Conservation (phyloP, 1,140 invertebrate genomes). For the Stenopsyche tienmushanensis region DNA sequence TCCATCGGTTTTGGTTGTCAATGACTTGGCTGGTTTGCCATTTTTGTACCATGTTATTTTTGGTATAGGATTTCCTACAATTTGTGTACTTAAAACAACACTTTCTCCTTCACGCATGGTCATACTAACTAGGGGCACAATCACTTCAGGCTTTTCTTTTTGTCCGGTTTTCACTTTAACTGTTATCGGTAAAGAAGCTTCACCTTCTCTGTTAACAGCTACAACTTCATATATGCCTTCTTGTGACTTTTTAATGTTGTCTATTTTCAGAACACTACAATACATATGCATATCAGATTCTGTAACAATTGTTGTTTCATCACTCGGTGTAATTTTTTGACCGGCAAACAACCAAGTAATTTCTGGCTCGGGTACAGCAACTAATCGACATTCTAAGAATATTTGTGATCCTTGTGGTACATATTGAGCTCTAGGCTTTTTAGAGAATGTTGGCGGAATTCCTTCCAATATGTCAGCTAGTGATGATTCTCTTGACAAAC, state of each 20-base stretch:
- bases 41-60: conserved; percentile 79
- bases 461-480: conserved; percentile 88
- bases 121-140: conserved; percentile 74
- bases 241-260: conserved; percentile 73
- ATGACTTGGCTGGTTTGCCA: conserved; percentile 64
- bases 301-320: conserved; percentile 68
- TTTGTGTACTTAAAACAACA: conserved; percentile 71
- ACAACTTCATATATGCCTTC: conserved; percentile 87
- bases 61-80: conserved; percentile 79
- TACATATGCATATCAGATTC: conserved; percentile 91
- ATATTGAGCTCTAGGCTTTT: conserved; percentile 80
- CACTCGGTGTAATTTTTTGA: conserved; percentile 66
- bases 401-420: conserved; percentile 79
- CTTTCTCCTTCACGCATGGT: conserved; percentile 77
- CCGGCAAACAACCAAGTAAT: conserved; percentile 81
- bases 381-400: conserved; percentile 79
- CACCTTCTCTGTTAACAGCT: conserved; percentile 87
- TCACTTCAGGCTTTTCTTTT: conserved; percentile 75
- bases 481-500: conserved; percentile 84
- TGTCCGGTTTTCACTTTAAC: conserved; percentile 79
- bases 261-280: conserved; percentile 77
- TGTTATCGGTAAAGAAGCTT: conserved; percentile 77
- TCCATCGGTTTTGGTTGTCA: conserved; percentile 63
- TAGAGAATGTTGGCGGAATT: conserved; percentile 89
- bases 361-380: conserved; percentile 88